Base-by-base conservation (phyloP, 2,113 vertebrate genomes). In the Channa argus region DNA sequence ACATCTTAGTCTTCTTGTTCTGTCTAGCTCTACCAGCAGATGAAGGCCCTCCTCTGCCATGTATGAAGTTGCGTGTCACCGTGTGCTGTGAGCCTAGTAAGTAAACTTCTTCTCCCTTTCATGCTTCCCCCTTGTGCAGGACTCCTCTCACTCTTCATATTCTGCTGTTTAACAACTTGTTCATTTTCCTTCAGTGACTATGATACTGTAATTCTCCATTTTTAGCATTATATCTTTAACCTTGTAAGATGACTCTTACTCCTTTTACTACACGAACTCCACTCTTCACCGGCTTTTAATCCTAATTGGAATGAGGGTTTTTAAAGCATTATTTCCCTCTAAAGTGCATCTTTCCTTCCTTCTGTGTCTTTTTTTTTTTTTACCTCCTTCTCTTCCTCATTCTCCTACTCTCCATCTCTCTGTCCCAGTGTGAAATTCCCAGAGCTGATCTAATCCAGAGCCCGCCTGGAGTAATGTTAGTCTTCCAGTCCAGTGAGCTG, bases 391-490 rank as follows among this genome's bases (percentile, higher is more conserved):
- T 79, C 79, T 75, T 71, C 64, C 58, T 83, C 74, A 43, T 71
- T 79, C 71, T 75, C 49, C 62, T 60, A 15, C 73, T 83, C 68
- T 79, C 68, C 71, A 68, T 86, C 74, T 65, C 84, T 73, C 63
- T 73, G 45, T 84, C 84, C 78, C 84, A 79, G 83, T 84, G 82
- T 92, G 90, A 91, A 77, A 91, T 92, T 92, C 92, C 83, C 89
- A 88, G 88, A 89, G 88, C 88, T 93, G 92, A 91, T 92, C 85
- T 91, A 92, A 90, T 90, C 89, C 92, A 86, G 91, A 88, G 86
- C 82, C 81, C 89, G 90, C 93, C 92, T 91, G 89, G 88, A 90
- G 91, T 88, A 92, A 93, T 93, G 94, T 95, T 94, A 93, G 93
- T 94, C 93, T 95, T 94, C 90, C 91, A 91, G 88, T 91, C 86